Evolutionary conservation across 1,140 invertebrate species (phyloP).

Genomic region (Calliphora vicina): DNA sequence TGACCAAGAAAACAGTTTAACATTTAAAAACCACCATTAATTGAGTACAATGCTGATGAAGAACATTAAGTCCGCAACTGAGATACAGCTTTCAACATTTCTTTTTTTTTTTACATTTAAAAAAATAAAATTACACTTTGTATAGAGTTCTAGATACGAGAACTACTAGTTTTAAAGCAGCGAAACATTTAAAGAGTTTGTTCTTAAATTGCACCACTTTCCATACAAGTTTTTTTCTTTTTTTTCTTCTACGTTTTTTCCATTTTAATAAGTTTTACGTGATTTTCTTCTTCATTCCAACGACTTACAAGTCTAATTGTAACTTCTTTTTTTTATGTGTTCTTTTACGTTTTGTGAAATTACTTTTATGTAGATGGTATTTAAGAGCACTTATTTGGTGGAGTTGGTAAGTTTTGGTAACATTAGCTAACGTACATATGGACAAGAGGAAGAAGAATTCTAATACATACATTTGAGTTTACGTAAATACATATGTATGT

Average conservation of each 20-base stretch:
- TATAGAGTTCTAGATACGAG: too few species aligned
- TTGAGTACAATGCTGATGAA: not conserved
- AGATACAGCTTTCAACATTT: not conserved
- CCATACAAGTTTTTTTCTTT: not conserved
- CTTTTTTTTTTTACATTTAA: not conserved
- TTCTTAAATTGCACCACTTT: conserved; percentile 16
- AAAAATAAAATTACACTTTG: not conserved
- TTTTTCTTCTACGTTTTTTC: not conserved
- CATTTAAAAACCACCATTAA: not conserved
- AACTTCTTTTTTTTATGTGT: not conserved
- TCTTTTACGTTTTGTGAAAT: not conserved
- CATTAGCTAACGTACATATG: too few species aligned
- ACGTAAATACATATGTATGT: too few species aligned
- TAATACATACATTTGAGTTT: too few species aligned
- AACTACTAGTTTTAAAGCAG: not conserved
- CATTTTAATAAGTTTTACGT: not conserved
- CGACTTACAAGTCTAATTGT: not conserved
- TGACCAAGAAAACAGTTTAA: too few species aligned
- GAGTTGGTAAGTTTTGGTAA: too few species aligned
- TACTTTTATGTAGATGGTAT: not conserved
- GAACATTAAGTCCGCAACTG: too few species aligned
- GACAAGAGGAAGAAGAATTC: too few species aligned
- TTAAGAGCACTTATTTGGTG: not conserved
- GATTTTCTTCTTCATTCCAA: not conserved
- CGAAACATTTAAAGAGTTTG: not conserved